Evolutionary conservation across 2,888 invertebrate genomes (phyloP), one percentile per base, ranked within the genome.

Genomic region (Erebia aethiops): DNA sequence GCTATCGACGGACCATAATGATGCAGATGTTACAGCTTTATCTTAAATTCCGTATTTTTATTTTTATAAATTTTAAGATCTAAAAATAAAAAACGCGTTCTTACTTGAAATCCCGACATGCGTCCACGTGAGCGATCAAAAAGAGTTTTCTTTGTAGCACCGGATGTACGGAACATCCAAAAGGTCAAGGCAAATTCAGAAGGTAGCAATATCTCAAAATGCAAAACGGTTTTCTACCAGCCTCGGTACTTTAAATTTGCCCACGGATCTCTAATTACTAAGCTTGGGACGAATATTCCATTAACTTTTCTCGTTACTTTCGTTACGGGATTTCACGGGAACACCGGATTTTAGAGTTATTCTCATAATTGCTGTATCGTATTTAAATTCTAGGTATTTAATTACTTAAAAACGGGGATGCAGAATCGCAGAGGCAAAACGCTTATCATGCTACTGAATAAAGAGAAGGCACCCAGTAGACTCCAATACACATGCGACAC

Each of bases 241-340:
- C 26, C 26, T 35, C 16, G 49, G 57, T 26, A 63, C 16, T 66
- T 67, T 61, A 58, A 69, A 65, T 67, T 67, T 73, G 56, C 46
- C 60, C 65, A 65, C 54, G 58, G 69, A 71, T 65, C 66, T 63
- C 67, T 71, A 72, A 75, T 75, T 72, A 72, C 62, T 63, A 72
- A 67, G 74, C 74, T 70, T 66, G 65, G 65, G 74, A 52, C 70
- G 69, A 70, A 67, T 71, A 77, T 67, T 73, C 62, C 62, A 69
- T 74, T 75, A 85, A 86, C 81, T 85, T 85, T 82, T 78, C 84
- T 86, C 79, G 84, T 86, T 82, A 83, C 67, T 56, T 76, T 79
- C 77, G 79, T 82, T 82, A 79, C 58, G 73, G 77, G 75, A 75
- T 74, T 61, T 67, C 60, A 67, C 41, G 52, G 49, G 60, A 21